phyloP scores from a whole-genome alignment of 2,888 invertebrate species.

The Acanthoscelides obtectus region DNA sequence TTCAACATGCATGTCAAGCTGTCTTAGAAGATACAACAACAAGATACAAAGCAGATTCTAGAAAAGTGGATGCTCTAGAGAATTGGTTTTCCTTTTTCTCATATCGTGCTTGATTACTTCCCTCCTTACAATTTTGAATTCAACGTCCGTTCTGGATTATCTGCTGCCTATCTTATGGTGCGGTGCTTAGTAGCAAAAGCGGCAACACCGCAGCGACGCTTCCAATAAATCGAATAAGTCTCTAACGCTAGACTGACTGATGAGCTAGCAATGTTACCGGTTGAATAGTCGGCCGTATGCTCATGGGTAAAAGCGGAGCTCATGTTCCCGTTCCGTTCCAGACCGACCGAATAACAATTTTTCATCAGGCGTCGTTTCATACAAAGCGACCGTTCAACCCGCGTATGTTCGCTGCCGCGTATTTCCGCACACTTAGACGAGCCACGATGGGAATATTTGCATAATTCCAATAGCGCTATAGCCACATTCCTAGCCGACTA shows the following conservation, averaged over 20 bases:
- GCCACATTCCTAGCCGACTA: background rate
- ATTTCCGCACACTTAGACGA: background rate
- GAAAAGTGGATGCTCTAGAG: too few relatives aligned
- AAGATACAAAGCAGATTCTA: too few relatives aligned
- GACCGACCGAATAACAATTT: background rate
- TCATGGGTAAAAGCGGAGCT: background rate
- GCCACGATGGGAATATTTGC: background rate
- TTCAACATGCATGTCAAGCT: too few relatives aligned
- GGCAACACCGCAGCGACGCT: background rate
- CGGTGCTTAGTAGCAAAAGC: too few relatives aligned
- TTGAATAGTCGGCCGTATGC: background rate
- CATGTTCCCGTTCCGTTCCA: background rate
- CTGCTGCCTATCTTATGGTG: too few relatives aligned
- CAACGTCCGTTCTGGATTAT: too few relatives aligned
- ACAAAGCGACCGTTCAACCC: background rate
- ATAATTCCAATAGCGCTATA: background rate
- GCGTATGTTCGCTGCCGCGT: background rate
- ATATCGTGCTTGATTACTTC: too few relatives aligned
- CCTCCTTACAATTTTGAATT: too few relatives aligned
- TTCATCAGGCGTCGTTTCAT: background rate
- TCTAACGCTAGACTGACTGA: background rate
- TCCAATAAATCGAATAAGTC: background rate
- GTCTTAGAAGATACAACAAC: too few relatives aligned
- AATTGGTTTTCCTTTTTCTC: too few relatives aligned
- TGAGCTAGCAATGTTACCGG: background rate